These are phyloP conservation scores for Periophthalmus magnuspinnatus DNA, from an alignment of 2,797 vertebrate genomes.

Conservation along the genomic window DNA sequence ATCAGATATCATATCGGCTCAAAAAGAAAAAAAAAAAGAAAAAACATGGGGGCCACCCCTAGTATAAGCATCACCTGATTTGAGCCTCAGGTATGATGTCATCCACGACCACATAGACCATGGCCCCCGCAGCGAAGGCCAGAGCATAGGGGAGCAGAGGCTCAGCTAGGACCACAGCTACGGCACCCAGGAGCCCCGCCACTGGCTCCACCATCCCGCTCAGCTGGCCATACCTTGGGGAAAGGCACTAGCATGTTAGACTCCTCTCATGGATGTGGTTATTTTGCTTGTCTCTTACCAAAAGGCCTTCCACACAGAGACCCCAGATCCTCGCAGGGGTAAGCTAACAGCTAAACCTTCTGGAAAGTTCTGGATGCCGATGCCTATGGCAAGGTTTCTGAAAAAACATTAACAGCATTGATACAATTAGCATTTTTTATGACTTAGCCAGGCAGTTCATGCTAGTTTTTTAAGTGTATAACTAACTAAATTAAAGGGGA, in stretches of 20 bases:
- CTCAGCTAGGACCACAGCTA: conserved; percentile 85
- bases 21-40: too few relatives aligned
- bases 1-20: too few relatives aligned
- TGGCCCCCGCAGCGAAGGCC: conserved; percentile 93
- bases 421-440: conserved; percentile 4
- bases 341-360: conserved; percentile 96
- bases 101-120: conserved; percentile 95
- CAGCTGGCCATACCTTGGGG: conserved; percentile 90
- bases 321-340: conserved; percentile 86
- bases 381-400: conserved; percentile 93
- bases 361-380: conserved; percentile 97
- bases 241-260: not conserved
- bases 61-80: conserved; percentile 79
- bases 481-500: not conserved
- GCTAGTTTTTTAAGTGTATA: not conserved
- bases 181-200: conserved; percentile 84
- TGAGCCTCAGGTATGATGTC: conserved; percentile 98
- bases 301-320: conserved; percentile 89
- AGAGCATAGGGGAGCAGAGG: conserved; percentile 91
- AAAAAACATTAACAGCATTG: conserved; percentile 15
- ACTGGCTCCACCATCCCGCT: conserved; percentile 96
- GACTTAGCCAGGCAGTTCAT: not conserved
- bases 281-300: conserved; percentile 76
- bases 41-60: not conserved
- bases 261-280: not conserved